These are phyloP conservation scores for Drosophila neotestacea DNA, from an alignment of 2,888 invertebrate species.

Conservation along the genomic window DNA sequence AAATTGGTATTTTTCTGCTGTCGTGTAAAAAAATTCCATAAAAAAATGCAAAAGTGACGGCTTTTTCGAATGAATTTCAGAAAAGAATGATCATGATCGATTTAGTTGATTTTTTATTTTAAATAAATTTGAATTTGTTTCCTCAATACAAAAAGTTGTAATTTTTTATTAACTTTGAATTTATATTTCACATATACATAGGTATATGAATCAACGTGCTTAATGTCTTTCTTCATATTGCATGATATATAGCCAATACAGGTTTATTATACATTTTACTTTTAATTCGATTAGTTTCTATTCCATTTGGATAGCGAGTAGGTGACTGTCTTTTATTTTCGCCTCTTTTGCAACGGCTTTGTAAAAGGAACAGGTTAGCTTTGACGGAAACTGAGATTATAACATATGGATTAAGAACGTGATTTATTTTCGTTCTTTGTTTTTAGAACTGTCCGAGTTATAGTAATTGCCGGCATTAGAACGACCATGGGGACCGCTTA, in stretches of 20 bases:
- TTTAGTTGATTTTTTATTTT: too few species aligned
- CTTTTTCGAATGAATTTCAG: too few species aligned
- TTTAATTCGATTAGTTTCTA: too few species aligned
- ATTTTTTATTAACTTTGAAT: slow-evolving; percentile 26
- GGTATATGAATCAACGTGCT: background rate
- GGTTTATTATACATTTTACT: too few species aligned
- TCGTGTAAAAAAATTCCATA: background rate
- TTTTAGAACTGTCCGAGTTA: background rate
- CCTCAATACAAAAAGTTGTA: slow-evolving; percentile 5
- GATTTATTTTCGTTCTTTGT: background rate
- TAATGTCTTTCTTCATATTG: background rate
- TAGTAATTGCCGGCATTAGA: slow-evolving; percentile 5
- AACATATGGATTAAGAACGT: background rate
- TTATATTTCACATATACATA: slow-evolving; percentile 11
- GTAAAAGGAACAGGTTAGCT: too few species aligned
- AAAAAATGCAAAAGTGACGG: too few species aligned
- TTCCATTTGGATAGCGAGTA: too few species aligned
- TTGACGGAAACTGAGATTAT: background rate
- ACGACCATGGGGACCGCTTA: slow-evolving; percentile 4
- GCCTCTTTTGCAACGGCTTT: background rate
- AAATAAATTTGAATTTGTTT: background rate
- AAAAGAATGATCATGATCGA: too few species aligned
- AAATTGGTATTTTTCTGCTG: slow-evolving; percentile 13
- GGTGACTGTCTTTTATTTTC: too few species aligned
- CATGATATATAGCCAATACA: too few species aligned